Base-by-base conservation (phyloP, 2,888 invertebrate genomes). In the Creontiades dilutus region DNA sequence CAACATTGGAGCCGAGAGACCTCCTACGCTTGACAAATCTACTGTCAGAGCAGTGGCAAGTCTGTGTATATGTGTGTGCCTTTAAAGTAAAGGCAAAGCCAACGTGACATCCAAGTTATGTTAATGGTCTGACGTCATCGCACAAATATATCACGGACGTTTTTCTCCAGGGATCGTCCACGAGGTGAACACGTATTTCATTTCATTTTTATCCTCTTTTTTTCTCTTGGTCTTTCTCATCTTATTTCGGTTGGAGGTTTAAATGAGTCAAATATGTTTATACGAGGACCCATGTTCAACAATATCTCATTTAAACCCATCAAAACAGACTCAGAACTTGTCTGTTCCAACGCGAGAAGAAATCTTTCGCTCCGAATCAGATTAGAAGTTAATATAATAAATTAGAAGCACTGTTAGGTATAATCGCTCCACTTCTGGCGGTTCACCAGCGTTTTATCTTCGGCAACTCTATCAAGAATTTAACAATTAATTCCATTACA, bases 101-200 rank as follows among this genome's bases (percentile, higher is more conserved):
- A 68, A 23, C 68, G 46, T 46, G 78, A 78, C 78, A 78, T 47
- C 76, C 78, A 47, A 78, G 46, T 78, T 78, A 78, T 78, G 78
- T 78, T 78, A 78, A 78, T 78, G 78, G 78, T 47, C 46, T 78
- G 78, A 78, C 78, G 78, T 46, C 78, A 78, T 78, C 78, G 78
- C 47, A 78, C 78, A 78, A 78, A 78, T 78, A 78, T 78, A 78
- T 78, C 37, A 78, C 78, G 46, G 47, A 46, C n/a, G 37, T 78
- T 78, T 46, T 78, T 78, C 78, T 47, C 46, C 14, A 75, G 75
- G 37, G 28, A 27, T 27, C 28, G 28, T 28, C 75, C 75, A 78
- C 78, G 78, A 46, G 78, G 46, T 46, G 78, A 13, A 46, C 46
- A 16, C 28, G 37, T 78, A 28, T 28, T 76, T 76, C 76, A 76